Percentiles rank a stretch among this genome's conserved stretches.
Conservation (phyloP, 1,140 invertebrate genomes). For the Heliconius hermathena region DNA sequence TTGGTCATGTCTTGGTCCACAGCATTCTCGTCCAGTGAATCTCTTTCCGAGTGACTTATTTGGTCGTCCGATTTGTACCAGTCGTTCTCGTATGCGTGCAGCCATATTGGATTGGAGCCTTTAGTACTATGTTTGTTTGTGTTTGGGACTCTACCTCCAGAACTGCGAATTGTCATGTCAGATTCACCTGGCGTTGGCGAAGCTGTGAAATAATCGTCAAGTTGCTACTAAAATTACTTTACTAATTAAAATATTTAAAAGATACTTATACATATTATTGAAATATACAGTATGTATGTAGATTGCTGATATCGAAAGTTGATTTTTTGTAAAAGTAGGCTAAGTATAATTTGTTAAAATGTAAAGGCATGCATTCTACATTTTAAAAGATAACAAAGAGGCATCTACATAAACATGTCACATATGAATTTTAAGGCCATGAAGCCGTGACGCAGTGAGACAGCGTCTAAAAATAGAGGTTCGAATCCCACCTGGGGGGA, state of each 20-base stretch:
- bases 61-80: slow-evolving; percentile 95
- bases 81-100: slow-evolving; percentile 96
- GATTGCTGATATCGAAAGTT: not conserved
- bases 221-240: not conserved
- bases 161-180: slow-evolving; percentile 86
- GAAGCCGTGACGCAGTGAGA: no score
- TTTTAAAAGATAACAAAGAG: no score
- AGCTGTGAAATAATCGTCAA: slow-evolving; percentile 47
- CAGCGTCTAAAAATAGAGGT: no score
- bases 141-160: slow-evolving; percentile 91
- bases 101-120: slow-evolving; percentile 97
- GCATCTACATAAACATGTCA: no score
- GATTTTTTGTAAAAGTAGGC: not conserved
- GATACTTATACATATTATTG: not conserved
- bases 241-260: not conserved
- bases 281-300: no score
- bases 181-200: slow-evolving; percentile 84
- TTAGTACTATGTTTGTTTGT: slow-evolving; percentile 97
- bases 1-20: slow-evolving; percentile 84
- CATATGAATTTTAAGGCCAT: no score
- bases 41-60: slow-evolving; percentile 86
- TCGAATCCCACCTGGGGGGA: no score
- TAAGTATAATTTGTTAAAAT: no score
- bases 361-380: not conserved
- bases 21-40: slow-evolving; percentile 94